These are phyloP conservation scores for Semaprochilodus insignis DNA, from an alignment of 2,797 vertebrate species.

Conservation along the genomic window DNA sequence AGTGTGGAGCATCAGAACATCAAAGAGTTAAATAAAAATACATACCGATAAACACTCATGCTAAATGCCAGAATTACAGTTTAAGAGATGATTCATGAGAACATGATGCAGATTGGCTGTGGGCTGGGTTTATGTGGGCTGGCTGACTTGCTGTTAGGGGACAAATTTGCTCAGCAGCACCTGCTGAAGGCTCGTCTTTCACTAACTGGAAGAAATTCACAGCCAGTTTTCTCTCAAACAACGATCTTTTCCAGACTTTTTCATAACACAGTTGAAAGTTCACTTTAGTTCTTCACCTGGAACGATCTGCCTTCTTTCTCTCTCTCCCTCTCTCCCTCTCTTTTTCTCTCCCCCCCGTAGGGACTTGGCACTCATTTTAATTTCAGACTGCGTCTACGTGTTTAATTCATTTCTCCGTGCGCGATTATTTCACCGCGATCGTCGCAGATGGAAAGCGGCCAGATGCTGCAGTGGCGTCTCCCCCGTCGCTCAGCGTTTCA, in stretches of 20 bases:
- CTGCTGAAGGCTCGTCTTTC: conserved; percentile 23
- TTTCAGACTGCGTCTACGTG: conserved; percentile 60
- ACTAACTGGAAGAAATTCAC: not conserved
- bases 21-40: not conserved
- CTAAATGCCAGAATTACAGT: not conserved
- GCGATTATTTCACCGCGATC: conserved; percentile 65
- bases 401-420: conserved; percentile 64
- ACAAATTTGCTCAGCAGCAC: conserved; percentile 2
- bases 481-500: conserved; percentile 53
- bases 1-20: too few species aligned
- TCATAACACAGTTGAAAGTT: not conserved
- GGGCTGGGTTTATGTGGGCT: conserved; percentile 12
- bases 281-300: not conserved
- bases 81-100: not conserved
- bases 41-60: not conserved
- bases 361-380: conserved; percentile 64
- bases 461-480: conserved; percentile 33
- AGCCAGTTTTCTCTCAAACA: not conserved
- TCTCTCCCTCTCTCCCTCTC: conserved; percentile 51
- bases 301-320: conserved; percentile 36
- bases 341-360: conserved; percentile 27
- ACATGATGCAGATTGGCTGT: not conserved
- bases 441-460: conserved; percentile 59
- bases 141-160: not conserved
- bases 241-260: conserved; percentile 14